A percentile compares a stretch with the other conserved stretches of the same genome.
phyloP scores from a whole-genome alignment of 2,797 vertebrate genomes.

The Austrolebias charrua region DNA sequence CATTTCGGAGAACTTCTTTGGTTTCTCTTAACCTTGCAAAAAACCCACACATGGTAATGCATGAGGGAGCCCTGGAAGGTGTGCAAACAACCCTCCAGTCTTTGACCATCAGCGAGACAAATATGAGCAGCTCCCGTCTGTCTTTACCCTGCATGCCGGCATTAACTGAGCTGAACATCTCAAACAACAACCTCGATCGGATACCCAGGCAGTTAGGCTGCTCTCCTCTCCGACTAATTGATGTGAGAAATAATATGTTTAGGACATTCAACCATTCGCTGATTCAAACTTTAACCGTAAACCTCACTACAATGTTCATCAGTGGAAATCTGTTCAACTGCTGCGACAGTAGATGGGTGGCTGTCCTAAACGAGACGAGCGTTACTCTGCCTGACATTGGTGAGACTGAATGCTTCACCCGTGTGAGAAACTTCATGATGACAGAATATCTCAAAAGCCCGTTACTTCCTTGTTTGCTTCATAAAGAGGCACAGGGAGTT shows the following conservation, averaged over 20 bases:
- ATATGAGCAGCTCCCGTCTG: conserved; percentile 60
- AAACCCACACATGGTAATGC: conserved; percentile 64
- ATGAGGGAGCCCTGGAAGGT: conserved; percentile 52
- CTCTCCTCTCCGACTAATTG: conserved; percentile 67
- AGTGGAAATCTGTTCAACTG: conserved; percentile 74
- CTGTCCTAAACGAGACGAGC: conserved; percentile 35
- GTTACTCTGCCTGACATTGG: conserved; percentile 63
- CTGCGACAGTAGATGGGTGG: conserved; percentile 69
- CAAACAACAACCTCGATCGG: conserved; percentile 61
- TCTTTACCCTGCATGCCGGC: conserved; percentile 65
- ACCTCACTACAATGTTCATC: conserved; percentile 55
- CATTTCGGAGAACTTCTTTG: conserved; percentile 66
- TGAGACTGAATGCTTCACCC: conserved; percentile 52
- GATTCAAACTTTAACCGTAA: conserved; percentile 39
- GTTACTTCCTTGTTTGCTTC: conserved; percentile 44
- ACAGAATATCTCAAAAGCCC: conserved; percentile 49
- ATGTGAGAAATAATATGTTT: conserved; percentile 71
- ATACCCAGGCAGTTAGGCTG: conserved; percentile 60
- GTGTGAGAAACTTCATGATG: conserved; percentile 21
- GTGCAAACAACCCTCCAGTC: conserved; percentile 67
- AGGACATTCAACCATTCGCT: conserved; percentile 59
- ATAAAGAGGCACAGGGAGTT: conserved; percentile 30
- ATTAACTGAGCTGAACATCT: conserved; percentile 67
- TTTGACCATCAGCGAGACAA: conserved; percentile 67
- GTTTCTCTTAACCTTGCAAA: conserved; percentile 69